These are phyloP conservation scores for Caenorhabditis panamensis DNA, from an alignment of 2,888 invertebrate species.

Conservation along the genomic window DNA sequence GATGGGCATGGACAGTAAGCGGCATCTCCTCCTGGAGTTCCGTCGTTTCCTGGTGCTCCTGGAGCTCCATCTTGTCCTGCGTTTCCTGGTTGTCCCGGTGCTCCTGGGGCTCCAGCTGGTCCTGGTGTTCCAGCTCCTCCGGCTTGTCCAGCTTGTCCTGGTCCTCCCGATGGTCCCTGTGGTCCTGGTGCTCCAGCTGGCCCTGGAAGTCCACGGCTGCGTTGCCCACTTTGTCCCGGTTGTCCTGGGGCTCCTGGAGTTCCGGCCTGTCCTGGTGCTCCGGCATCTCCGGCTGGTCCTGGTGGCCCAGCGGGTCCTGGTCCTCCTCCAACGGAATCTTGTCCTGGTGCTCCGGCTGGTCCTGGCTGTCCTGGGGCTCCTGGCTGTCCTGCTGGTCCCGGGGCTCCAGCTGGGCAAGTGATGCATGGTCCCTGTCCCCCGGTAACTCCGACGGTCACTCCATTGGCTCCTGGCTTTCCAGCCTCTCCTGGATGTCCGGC, in stretches of 20 bases:
- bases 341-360: conserved; percentile 67
- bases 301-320: conserved; percentile 65
- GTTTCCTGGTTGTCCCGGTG: conserved; percentile 58
- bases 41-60: conserved; percentile 60
- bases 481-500: too few relatives aligned
- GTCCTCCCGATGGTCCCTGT: conserved; percentile 59
- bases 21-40: conserved; percentile 59
- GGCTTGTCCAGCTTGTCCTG: conserved; percentile 61
- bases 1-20: too few relatives aligned
- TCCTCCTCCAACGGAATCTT: conserved; percentile 52
- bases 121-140: conserved; percentile 55
- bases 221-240: too few relatives aligned
- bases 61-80: conserved; percentile 44
- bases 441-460: conserved; percentile 70
- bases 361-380: too few relatives aligned
- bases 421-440: conserved; percentile 56
- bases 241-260: conserved; percentile 61
- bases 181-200: conserved; percentile 66
- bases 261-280: conserved; percentile 65
- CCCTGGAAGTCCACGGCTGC: too few relatives aligned
- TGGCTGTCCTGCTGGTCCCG: conserved; percentile 60
- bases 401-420: conserved; percentile 58
- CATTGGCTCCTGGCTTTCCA: too few relatives aligned
- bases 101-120: conserved; percentile 63
- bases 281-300: conserved; percentile 66